Conservation (phyloP, 35 echinoderm and acorn worm species). For the Chiridota heheva region DNA sequence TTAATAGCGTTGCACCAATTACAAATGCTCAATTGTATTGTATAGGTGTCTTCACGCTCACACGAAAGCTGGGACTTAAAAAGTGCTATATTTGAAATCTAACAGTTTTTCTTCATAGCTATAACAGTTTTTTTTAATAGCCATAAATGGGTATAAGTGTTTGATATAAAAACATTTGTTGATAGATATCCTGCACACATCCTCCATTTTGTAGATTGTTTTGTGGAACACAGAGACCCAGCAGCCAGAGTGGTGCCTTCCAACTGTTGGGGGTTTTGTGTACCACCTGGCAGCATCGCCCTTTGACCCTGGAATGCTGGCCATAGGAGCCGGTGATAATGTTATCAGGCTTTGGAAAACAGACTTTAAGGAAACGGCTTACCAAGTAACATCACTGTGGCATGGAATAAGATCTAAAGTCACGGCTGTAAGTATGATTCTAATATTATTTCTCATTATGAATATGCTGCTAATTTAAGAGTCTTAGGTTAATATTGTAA, state of each 20-base stretch:
- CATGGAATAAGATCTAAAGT: constrained; percentile 95
- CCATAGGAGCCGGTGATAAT: constrained; percentile 95
- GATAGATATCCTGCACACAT: not conserved
- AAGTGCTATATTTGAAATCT: too few species aligned
- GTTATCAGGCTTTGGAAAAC: constrained; percentile 96
- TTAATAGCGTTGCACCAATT: too few species aligned
- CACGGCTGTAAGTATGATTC: constrained; percentile 76
- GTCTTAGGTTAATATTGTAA: not conserved
- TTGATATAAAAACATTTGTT: too few species aligned
- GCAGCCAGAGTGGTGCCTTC: constrained; percentile 48
- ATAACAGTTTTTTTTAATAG: too few species aligned
- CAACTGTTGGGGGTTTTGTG: constrained; percentile 90
- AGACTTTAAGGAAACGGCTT: constrained; percentile 30
- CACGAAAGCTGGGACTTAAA: too few species aligned
- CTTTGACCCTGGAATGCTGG: constrained; percentile 67
- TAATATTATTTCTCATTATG: too few species aligned
- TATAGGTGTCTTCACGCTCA: too few species aligned
- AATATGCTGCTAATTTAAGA: not conserved
- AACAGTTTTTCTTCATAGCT: too few species aligned
- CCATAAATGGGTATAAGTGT: too few species aligned
- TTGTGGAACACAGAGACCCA: constrained; percentile 58
- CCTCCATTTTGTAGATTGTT: constrained; percentile 63
- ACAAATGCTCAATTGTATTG: too few species aligned
- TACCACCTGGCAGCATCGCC: constrained; percentile 69
- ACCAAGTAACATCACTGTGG: constrained; percentile 66